Conservation (phyloP, 1,140 invertebrate species). For the Chelonus insularis region DNA sequence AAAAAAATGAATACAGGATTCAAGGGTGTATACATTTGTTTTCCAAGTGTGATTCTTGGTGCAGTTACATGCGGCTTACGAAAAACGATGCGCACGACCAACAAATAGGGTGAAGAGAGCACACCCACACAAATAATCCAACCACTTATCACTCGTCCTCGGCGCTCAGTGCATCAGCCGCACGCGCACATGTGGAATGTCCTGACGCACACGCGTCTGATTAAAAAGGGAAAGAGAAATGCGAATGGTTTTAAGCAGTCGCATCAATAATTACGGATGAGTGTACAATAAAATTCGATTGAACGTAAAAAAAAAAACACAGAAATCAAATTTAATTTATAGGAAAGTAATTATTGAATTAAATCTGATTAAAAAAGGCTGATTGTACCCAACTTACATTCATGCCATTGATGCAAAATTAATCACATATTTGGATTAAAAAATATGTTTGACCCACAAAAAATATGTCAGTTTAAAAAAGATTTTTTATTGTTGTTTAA, state of each 20-base stretch:
- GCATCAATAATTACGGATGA: constrained; percentile 17
- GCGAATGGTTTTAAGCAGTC: constrained; percentile 21
- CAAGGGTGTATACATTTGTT: neutral
- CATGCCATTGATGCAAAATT: too few relatives aligned
- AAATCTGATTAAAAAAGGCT: too few relatives aligned
- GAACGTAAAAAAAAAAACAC: constrained; percentile 2
- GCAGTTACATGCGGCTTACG: neutral
- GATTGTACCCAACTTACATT: too few relatives aligned
- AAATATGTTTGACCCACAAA: too few relatives aligned
- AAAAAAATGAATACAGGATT: neutral
- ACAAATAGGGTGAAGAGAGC: constrained; percentile 5
- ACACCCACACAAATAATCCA: neutral
- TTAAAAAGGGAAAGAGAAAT: neutral
- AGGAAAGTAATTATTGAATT: too few relatives aligned
- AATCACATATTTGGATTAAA: too few relatives aligned
- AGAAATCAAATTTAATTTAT: too few relatives aligned
- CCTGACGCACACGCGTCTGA: neutral
- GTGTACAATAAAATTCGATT: constrained; percentile 25
- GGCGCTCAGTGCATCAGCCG: neutral
- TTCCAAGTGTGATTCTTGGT: constrained; percentile 1
- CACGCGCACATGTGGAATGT: neutral
- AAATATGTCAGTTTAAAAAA: too few relatives aligned
- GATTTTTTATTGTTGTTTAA: too few relatives aligned
- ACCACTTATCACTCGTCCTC: neutral
- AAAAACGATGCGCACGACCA: neutral